A percentile compares a stretch with the other conserved stretches of the same genome.
Conservation (phyloP, 2,888 invertebrate species). For the Nycteola revayana region DNA sequence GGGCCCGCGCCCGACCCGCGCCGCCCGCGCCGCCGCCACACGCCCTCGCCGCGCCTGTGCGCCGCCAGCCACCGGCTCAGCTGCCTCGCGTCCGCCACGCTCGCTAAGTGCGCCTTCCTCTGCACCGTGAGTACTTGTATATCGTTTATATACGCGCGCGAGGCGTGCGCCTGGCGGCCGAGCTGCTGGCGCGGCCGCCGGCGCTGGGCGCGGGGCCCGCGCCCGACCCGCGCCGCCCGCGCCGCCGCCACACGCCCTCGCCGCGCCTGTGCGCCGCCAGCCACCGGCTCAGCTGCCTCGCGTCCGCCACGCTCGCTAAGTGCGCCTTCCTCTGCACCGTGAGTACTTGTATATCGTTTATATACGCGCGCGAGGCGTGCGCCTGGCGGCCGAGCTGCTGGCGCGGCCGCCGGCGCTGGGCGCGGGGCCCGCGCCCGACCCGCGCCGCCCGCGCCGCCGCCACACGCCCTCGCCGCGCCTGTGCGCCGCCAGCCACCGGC, state of each 20-base stretch:
- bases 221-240: conserved; percentile 29
- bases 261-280: conserved; percentile 90
- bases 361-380: conserved; percentile 87
- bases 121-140: too few relatives aligned
- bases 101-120: conserved; percentile 98
- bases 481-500: conserved; percentile 92
- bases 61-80: conserved; percentile 93
- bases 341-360: too few relatives aligned
- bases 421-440: conserved; percentile 12
- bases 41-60: conserved; percentile 82
- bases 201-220: conserved; percentile 83
- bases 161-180: conserved; percentile 93
- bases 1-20: conserved; percentile 15
- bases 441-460: conserved; percentile 41
- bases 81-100: conserved; percentile 92
- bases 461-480: conserved; percentile 74
- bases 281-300: conserved; percentile 91
- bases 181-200: conserved; percentile 94
- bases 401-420: conserved; percentile 94
- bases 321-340: conserved; percentile 97
- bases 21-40: conserved; percentile 48
- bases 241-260: conserved; percentile 51
- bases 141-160: conserved; percentile 83
- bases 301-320: conserved; percentile 96
- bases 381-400: conserved; percentile 93